Evolutionary conservation across 2,113 vertebrate genomes (phyloP).

Genomic region (Apus apus): DNA sequence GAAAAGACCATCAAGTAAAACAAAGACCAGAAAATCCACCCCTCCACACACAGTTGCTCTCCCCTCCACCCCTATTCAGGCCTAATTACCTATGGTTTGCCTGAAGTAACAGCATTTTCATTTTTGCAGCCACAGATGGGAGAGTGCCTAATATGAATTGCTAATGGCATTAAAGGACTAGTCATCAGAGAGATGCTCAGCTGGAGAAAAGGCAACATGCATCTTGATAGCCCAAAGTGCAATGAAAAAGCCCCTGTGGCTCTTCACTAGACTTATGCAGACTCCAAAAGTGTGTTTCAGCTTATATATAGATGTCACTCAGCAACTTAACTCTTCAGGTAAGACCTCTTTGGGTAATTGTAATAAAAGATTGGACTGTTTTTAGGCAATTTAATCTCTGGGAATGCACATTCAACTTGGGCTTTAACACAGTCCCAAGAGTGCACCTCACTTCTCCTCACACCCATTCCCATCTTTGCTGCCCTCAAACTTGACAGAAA

Average conservation of each 20-base stretch:
- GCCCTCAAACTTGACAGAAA: background rate
- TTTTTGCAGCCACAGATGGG: background rate
- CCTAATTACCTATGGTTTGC: background rate
- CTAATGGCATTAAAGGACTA: background rate
- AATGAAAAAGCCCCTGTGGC: background rate
- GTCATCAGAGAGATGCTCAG: background rate
- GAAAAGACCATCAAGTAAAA: background rate
- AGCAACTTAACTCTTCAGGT: background rate
- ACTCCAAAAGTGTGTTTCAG: background rate
- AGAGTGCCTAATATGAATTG: background rate
- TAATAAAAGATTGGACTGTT: background rate
- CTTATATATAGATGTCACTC: background rate
- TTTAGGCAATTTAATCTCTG: background rate
- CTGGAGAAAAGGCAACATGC: background rate
- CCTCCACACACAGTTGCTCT: rapidly evolving
- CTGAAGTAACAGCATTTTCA: background rate
- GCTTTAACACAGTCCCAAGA: background rate
- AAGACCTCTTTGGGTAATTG: background rate
- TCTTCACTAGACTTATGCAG: background rate
- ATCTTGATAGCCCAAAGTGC: background rate
- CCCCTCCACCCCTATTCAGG: background rate
- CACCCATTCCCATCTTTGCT: background rate
- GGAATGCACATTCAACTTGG: background rate
- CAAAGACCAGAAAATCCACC: background rate
- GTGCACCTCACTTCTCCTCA: background rate